These are phyloP conservation scores for Cinclus cinclus DNA, from an alignment of 2,113 vertebrate species.

Conservation along the genomic window DNA sequence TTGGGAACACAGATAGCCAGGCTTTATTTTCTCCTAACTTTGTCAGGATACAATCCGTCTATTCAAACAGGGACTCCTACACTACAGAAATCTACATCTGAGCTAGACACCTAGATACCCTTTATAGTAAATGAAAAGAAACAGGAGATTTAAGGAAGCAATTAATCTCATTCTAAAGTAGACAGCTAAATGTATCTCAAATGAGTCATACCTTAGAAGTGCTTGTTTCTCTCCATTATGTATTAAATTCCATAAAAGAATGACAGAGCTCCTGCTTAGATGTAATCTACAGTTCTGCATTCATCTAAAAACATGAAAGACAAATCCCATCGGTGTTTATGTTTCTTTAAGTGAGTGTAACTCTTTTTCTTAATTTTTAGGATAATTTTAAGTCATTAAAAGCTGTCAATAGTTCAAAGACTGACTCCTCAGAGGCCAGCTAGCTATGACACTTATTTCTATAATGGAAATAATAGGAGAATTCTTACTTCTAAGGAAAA, in stretches of 20 bases:
- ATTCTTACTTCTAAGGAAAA: neutral
- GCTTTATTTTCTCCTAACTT: neutral
- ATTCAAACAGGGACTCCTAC: neutral
- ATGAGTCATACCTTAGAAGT: slow-evolving; percentile 2
- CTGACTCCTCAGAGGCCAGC: neutral
- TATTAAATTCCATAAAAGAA: neutral
- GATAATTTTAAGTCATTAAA: neutral
- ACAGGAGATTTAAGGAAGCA: neutral
- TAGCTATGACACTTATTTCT: neutral
- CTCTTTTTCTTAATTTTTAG: neutral
- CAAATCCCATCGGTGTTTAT: neutral
- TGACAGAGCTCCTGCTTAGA: neutral
- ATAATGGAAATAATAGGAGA: neutral
- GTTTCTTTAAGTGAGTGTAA: neutral
- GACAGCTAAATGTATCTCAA: neutral
- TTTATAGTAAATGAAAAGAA: neutral
- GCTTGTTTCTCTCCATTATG: neutral
- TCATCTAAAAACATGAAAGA: neutral
- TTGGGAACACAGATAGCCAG: neutral
- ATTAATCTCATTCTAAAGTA: neutral
- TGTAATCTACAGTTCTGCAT: neutral
- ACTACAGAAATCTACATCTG: neutral
- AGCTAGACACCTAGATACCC: neutral
- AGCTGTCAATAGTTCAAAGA: neutral
- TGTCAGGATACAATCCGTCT: neutral